Conservation (phyloP, 2,888 invertebrate species). For the Sphaeridia pumilis region DNA sequence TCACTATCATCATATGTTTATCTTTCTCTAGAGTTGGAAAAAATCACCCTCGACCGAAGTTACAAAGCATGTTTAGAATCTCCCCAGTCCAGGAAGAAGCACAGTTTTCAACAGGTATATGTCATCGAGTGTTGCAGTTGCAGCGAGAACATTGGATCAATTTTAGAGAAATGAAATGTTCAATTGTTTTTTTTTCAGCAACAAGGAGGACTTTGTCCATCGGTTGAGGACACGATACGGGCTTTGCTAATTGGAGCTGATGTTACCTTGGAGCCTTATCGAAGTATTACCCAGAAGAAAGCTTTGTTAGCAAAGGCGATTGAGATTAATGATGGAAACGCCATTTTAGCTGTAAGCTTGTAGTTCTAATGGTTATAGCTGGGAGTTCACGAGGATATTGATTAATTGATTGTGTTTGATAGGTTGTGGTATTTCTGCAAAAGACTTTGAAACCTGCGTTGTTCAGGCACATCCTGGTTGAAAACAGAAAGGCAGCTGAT, state of each 20-base stretch:
- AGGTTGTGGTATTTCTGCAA: constrained; percentile 63
- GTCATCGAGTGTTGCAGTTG: too few relatives aligned
- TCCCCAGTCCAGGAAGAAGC: not conserved
- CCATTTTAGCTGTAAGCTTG: constrained; percentile 51
- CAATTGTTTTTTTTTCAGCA: not conserved
- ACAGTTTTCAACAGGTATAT: too few relatives aligned
- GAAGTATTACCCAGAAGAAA: constrained; percentile 50
- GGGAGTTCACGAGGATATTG: not conserved
- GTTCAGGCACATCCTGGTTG: constrained; percentile 56
- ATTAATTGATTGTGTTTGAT: constrained; percentile 35
- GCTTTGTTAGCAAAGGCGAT: constrained; percentile 59
- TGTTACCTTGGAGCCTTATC: constrained; percentile 47
- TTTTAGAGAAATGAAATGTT: too few relatives aligned
- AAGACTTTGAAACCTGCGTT: constrained; percentile 59
- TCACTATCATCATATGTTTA: not conserved
- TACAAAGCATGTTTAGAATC: constrained; percentile 3
- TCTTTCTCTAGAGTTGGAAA: constrained; percentile 17
- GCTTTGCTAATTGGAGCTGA: constrained; percentile 46
- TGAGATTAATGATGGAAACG: constrained; percentile 61
- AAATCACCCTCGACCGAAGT: constrained; percentile 16
- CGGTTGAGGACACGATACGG: constrained; percentile 43
- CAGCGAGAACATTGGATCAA: too few relatives aligned
- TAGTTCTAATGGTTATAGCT: not conserved
- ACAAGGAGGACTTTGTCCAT: constrained; percentile 2
- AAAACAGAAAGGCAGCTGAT: constrained; percentile 57